Evolutionary conservation across 2,113 vertebrate species (phyloP).

Genomic region (Lynx canadensis): DNA sequence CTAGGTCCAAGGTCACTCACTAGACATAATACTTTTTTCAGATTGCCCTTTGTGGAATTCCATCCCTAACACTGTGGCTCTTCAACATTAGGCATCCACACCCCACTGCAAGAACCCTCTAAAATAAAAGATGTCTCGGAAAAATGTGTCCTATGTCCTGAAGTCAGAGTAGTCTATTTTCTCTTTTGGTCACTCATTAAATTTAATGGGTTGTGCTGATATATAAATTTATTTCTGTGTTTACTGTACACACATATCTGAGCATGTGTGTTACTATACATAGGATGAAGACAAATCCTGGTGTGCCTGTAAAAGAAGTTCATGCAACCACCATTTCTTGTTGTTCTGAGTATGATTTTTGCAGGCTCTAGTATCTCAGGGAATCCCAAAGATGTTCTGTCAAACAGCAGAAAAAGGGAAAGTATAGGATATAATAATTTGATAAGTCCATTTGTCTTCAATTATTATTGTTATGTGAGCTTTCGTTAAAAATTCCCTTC

Average conservation of each 20-base stretch:
- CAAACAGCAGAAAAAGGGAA: not conserved
- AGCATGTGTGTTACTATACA: not conserved
- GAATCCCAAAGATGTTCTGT: not conserved
- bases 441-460: constrained; percentile 16
- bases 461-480: not conserved
- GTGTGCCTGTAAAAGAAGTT: not conserved
- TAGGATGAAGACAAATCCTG: not conserved
- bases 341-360: not conserved
- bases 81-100: not conserved
- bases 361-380: not conserved
- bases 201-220: not conserved
- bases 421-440: not conserved
- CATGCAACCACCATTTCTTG: not conserved
- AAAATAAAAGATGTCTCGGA: not conserved
- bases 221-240: not conserved
- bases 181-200: not conserved
- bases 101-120: not conserved
- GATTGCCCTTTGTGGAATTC: not conserved
- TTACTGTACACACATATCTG: not conserved
- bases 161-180: not conserved
- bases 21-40: not conserved
- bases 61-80: not conserved
- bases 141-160: not conserved
- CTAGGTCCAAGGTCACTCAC: not conserved
- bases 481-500: not conserved